A percentile compares a stretch with the other conserved stretches of the same genome.
Evolutionary conservation across 2,888 invertebrate genomes (phyloP).

Genomic region (Lepidochitona cinerea): DNA sequence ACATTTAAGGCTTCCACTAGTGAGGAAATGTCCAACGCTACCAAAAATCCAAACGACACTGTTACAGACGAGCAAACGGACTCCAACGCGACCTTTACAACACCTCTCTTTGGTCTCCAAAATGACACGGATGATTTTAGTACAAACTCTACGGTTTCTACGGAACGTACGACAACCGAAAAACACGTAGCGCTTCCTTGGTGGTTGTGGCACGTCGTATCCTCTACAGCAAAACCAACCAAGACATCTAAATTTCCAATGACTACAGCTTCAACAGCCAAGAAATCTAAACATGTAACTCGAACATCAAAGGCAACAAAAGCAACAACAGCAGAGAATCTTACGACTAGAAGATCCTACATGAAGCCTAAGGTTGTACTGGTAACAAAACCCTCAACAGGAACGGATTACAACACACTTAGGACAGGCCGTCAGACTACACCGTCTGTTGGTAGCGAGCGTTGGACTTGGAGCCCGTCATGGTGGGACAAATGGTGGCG

Average conservation of each 20-base stretch:
- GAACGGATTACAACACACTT: background rate
- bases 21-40: no score
- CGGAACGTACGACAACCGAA: background rate
- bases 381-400: background rate
- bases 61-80: no score
- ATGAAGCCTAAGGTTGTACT: background rate
- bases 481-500: constrained; percentile 5
- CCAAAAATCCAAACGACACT: no score
- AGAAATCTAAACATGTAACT: background rate
- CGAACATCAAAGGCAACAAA: background rate
- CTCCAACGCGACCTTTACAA: no score
- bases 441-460: background rate
- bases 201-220: constrained; percentile 23
- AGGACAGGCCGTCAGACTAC: background rate
- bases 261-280: background rate
- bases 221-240: background rate
- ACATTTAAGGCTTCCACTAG: no score
- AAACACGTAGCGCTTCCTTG: constrained; percentile 20
- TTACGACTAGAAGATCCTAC: background rate
- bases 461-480: background rate
- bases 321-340: background rate
- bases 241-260: background rate
- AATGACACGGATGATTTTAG: no score
- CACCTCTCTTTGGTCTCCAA: no score
- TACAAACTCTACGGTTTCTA: no score